These are phyloP conservation scores for Drosophila repletoides DNA, from an alignment of 1,140 invertebrate species.

Conservation along the genomic window DNA sequence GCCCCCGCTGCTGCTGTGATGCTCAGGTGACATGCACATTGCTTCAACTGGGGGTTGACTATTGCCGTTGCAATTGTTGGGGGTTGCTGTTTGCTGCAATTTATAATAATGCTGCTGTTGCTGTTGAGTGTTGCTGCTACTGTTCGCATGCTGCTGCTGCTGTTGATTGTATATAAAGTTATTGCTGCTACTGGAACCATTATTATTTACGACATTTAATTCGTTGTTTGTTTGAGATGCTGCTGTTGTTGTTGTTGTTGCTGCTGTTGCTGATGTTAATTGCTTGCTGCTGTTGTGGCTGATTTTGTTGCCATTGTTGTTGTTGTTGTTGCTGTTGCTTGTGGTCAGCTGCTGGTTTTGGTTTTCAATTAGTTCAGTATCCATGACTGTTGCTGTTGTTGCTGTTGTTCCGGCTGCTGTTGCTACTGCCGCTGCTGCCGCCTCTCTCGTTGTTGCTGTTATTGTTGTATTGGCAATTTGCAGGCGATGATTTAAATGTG, in stretches of 20 bases:
- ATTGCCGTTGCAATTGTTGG: slow-evolving; percentile 15
- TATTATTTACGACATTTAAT: slow-evolving; percentile 80
- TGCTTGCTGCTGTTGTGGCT: slow-evolving; percentile 56
- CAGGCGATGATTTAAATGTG: slow-evolving; percentile 73
- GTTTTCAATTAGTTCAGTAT: no score
- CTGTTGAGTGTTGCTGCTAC: slow-evolving; percentile 49
- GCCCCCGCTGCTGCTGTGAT: slow-evolving; percentile 56
- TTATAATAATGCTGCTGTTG: slow-evolving; percentile 75
- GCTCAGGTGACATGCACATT: slow-evolving; percentile 81
- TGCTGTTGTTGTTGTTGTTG: slow-evolving; percentile 30
- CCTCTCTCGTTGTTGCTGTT: slow-evolving; percentile 66
- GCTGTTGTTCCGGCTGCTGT: slow-evolving; percentile 10
- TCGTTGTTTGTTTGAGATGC: slow-evolving; percentile 68
- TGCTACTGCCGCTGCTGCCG: slow-evolving; percentile 35
- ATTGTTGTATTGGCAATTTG: slow-evolving; percentile 81
- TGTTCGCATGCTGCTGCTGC: slow-evolving; percentile 65
- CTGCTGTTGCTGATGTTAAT: slow-evolving; percentile 61
- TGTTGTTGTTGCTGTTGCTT: slow-evolving; percentile 37
- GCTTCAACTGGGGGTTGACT: slow-evolving; percentile 70
- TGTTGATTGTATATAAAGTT: slow-evolving; percentile 80
- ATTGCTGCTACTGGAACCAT: slow-evolving; percentile 54
- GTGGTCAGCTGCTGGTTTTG: slow-evolving; percentile 34
- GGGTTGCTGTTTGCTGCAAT: slow-evolving; percentile 82
- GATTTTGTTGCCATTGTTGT: slow-evolving; percentile 34
- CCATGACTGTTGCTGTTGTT: slow-evolving; percentile 38